Conservation (phyloP, 2,113 vertebrate species). For the Dicrurus megarhynchus region DNA sequence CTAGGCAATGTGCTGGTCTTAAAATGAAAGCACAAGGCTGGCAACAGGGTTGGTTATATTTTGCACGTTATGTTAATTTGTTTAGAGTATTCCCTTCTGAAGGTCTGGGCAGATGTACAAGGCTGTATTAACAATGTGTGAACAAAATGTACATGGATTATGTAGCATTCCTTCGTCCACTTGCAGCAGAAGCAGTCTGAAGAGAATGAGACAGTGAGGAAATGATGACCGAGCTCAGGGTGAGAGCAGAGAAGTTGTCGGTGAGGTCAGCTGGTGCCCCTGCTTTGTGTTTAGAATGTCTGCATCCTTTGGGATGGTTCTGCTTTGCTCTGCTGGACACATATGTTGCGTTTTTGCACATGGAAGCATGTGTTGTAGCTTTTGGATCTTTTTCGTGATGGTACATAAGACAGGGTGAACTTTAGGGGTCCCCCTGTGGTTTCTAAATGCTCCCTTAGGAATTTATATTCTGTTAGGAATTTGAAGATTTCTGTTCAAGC, state of each 20-base stretch:
- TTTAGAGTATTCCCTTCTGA: background rate
- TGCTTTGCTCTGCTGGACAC: background rate
- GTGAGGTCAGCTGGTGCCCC: background rate
- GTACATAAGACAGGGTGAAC: background rate
- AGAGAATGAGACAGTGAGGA: background rate
- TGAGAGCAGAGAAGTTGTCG: background rate
- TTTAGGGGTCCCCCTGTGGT: background rate
- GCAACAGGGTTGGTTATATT: background rate
- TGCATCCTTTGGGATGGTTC: background rate
- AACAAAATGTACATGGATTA: background rate
- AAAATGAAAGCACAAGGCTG: background rate
- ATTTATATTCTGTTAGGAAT: background rate
- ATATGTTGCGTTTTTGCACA: background rate
- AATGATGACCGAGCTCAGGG: background rate
- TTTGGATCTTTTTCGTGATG: background rate
- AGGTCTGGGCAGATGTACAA: background rate
- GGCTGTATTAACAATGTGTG: background rate
- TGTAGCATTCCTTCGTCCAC: background rate
- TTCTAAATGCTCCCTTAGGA: background rate
- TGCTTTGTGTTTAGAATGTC: background rate
- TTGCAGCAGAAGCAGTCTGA: background rate
- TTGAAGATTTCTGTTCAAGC: background rate
- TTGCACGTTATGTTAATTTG: background rate
- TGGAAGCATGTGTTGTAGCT: rapidly evolving
- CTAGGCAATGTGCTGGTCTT: background rate